These are phyloP conservation scores for Dendrolimus houi DNA, from an alignment of 2,888 invertebrate genomes.

Conservation along the genomic window DNA sequence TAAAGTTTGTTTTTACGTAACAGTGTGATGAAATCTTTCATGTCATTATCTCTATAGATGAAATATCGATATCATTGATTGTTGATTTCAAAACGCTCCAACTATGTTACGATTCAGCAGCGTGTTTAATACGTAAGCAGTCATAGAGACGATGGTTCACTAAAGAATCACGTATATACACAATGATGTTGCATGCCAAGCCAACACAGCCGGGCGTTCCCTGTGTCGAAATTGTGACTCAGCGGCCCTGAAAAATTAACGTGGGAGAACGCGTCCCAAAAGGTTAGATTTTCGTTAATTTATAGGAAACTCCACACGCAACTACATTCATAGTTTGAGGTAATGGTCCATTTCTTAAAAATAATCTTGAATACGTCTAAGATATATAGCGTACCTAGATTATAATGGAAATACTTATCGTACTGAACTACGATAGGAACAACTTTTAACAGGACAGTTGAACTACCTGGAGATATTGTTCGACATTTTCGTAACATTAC, in stretches of 20 bases:
- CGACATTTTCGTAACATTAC: no score
- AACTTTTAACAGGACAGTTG: no score
- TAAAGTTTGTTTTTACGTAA: background rate
- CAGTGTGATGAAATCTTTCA: background rate
- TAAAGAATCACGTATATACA: conserved; percentile 11
- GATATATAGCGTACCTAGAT: no score
- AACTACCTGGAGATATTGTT: no score
- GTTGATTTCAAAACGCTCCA: background rate
- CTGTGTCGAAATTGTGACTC: conserved; percentile 51
- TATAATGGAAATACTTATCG: no score
- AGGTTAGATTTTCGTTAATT: conserved; percentile 29
- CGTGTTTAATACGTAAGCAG: background rate
- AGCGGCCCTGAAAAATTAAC: conserved; percentile 57
- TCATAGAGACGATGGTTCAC: background rate
- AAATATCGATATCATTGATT: background rate
- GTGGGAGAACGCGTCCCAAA: conserved; percentile 37
- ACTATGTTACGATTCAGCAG: background rate
- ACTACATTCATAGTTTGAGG: conserved; percentile 16
- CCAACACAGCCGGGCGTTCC: conserved; percentile 58
- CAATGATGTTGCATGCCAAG: conserved; percentile 35
- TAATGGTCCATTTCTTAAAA: conserved; percentile 7
- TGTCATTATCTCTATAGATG: background rate
- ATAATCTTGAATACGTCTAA: background rate
- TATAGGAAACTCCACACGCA: conserved; percentile 17
- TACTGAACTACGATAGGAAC: no score